Conservation (phyloP, 2,888 invertebrate species). For the Rosalia funebris region DNA sequence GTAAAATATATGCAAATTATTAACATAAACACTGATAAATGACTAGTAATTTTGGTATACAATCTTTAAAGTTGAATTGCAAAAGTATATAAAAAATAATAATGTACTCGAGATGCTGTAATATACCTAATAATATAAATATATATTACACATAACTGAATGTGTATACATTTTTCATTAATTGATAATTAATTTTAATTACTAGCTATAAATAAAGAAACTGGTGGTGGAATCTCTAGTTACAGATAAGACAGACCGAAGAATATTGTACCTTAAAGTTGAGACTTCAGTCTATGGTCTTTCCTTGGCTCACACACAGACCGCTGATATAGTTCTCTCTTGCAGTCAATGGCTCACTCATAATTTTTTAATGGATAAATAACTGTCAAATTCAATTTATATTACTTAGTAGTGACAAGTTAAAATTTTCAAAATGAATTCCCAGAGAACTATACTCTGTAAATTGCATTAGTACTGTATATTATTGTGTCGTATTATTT, state of each 20-base stretch:
- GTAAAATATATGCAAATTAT: too few relatives aligned
- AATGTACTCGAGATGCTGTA: too few relatives aligned
- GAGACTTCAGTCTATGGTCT: conserved; percentile 34
- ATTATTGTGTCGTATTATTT: neutral
- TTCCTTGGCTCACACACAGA: conserved; percentile 40
- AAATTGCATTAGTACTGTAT: neutral
- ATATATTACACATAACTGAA: too few relatives aligned
- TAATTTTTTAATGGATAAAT: conserved; percentile 21
- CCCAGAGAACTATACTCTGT: conserved; percentile 3
- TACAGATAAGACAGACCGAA: conserved; percentile 41
- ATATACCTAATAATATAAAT: too few relatives aligned
- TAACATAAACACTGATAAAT: too few relatives aligned
- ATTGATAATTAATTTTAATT: conserved; percentile 12
- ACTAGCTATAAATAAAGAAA: conserved; percentile 12
- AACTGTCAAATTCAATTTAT: conserved; percentile 16
- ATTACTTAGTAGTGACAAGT: conserved; percentile 16
- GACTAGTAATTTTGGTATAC: too few relatives aligned
- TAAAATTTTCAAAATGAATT: conserved; percentile 17
- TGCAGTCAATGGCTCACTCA: conserved; percentile 8
- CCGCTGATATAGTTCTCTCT: conserved; percentile 5
- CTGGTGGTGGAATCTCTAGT: conserved; percentile 27
- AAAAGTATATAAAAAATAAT: too few relatives aligned
- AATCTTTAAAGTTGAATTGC: too few relatives aligned
- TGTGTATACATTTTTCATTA: too few relatives aligned
- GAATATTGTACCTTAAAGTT: conserved; percentile 35